A percentile compares a stretch with the other conserved stretches of the same genome.
phyloP scores from a whole-genome alignment of 1,140 invertebrate species.

The Dendroctonus ponderosae region DNA sequence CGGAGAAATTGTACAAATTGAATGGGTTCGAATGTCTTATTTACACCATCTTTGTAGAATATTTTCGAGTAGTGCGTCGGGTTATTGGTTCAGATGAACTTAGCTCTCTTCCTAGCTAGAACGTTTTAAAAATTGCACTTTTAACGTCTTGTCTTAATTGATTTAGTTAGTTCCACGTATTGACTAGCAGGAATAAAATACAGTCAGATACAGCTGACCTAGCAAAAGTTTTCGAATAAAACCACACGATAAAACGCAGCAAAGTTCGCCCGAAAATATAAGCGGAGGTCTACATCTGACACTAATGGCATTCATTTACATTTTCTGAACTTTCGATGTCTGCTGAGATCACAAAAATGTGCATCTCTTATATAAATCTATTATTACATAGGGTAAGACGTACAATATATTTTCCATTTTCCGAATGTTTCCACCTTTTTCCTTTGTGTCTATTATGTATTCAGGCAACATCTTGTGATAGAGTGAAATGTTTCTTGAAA shows the following conservation, averaged over 20 bases:
- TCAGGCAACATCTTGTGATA: conserved; percentile 13
- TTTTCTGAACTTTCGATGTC: conserved; percentile 27
- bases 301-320: conserved; percentile 24
- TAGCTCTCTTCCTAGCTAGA: too few relatives aligned
- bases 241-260: conserved; percentile 16
- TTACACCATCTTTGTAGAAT: too few relatives aligned
- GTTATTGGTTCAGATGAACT: too few relatives aligned
- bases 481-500: conserved; percentile 9
- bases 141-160: too few relatives aligned
- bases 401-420: conserved; percentile 23
- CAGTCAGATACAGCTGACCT: conserved; percentile 5
- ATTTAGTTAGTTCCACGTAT: too few relatives aligned
- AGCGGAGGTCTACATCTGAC: conserved; percentile 20
- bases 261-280: conserved; percentile 14
- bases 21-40: too few relatives aligned
- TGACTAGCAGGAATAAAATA: too few relatives aligned
- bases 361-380: conserved; percentile 24
- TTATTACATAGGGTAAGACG: conserved; percentile 19
- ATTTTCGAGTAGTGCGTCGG: too few relatives aligned
- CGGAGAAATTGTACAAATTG: neutral
- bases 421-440: conserved; percentile 14
- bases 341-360: conserved; percentile 25
- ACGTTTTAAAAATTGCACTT: too few relatives aligned
- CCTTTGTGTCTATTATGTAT: conserved; percentile 5
- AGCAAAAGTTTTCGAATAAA: conserved; percentile 5